These are phyloP conservation scores for Amphiprion percula DNA, from an alignment of 2,113 vertebrate genomes.

Conservation along the genomic window DNA sequence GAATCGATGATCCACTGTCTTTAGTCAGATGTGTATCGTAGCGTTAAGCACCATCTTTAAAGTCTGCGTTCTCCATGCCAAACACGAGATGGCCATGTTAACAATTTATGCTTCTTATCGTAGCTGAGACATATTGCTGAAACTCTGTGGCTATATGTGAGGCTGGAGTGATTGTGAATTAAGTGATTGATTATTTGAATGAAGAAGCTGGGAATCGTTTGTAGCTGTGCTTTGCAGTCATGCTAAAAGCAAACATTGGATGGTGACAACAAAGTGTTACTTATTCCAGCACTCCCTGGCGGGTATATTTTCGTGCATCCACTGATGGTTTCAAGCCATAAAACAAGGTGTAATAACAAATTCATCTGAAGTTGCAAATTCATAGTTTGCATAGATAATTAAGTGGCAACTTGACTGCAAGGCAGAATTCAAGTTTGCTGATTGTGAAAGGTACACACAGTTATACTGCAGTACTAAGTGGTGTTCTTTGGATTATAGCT, in stretches of 20 bases:
- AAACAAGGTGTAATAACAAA: background rate
- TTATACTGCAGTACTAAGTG: background rate
- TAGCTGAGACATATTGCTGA: background rate
- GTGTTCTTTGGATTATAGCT: background rate
- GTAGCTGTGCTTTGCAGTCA: background rate
- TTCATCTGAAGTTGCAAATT: background rate
- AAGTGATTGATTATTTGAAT: background rate
- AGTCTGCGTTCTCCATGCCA: constrained; percentile 49
- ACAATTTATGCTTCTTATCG: constrained; percentile 4
- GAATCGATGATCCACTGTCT: constrained; percentile 30
- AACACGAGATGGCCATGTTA: constrained; percentile 58
- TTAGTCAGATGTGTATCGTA: constrained; percentile 23
- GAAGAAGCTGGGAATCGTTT: background rate
- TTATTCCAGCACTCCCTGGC: background rate
- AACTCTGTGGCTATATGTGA: constrained; percentile 6
- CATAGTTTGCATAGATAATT: background rate
- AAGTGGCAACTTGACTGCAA: background rate
- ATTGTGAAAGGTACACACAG: background rate
- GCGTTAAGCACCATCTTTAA: constrained; percentile 71
- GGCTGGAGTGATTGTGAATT: background rate
- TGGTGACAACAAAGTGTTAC: constrained; percentile 27
- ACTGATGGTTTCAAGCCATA: constrained; percentile 15
- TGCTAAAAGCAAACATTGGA: constrained; percentile 2
- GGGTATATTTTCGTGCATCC: background rate
- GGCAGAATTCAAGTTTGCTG: background rate